Percentiles rank a stretch among this genome's conserved stretches.
Evolutionary conservation across 2,888 invertebrate species (phyloP).

Genomic region (Rhodophaea formosa): DNA sequence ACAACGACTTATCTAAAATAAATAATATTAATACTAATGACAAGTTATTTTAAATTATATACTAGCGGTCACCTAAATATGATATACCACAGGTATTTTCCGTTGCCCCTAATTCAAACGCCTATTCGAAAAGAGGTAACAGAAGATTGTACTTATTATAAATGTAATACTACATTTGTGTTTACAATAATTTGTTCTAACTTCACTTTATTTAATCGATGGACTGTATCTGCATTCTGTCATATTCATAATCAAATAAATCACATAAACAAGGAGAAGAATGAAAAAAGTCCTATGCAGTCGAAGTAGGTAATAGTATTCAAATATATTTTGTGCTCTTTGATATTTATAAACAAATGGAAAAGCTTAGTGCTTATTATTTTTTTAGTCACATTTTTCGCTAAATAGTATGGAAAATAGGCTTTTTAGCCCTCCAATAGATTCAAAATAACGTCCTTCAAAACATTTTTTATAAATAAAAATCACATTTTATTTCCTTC

Average conservation of each 20-base stretch:
- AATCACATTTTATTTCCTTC: neutral
- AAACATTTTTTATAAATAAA: too few relatives aligned
- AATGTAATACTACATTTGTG: conserved; percentile 65
- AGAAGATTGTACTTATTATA: conserved; percentile 74
- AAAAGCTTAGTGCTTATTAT: too few relatives aligned
- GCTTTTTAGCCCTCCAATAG: too few relatives aligned
- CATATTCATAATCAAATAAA: conserved; percentile 22
- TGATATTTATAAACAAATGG: too few relatives aligned
- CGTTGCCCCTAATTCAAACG: conserved; percentile 72
- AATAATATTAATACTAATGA: conserved; percentile 80
- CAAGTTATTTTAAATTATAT: conserved; percentile 77
- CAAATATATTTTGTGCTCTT: neutral
- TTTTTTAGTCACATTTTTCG: too few relatives aligned
- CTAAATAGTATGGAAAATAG: too few relatives aligned
- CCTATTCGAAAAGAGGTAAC: conserved; percentile 73
- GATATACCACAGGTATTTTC: conserved; percentile 70
- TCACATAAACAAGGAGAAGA: conserved; percentile 2
- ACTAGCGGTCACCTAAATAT: conserved; percentile 75
- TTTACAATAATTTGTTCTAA: conserved; percentile 47
- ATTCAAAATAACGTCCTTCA: too few relatives aligned
- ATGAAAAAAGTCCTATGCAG: conserved; percentile 3
- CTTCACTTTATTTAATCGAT: conserved; percentile 31
- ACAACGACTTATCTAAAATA: conserved; percentile 71
- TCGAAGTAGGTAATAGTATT: neutral
- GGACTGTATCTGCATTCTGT: conserved; percentile 21